These are phyloP conservation scores for Eilema depressum DNA, from an alignment of 2,888 invertebrate species.

Conservation along the genomic window DNA sequence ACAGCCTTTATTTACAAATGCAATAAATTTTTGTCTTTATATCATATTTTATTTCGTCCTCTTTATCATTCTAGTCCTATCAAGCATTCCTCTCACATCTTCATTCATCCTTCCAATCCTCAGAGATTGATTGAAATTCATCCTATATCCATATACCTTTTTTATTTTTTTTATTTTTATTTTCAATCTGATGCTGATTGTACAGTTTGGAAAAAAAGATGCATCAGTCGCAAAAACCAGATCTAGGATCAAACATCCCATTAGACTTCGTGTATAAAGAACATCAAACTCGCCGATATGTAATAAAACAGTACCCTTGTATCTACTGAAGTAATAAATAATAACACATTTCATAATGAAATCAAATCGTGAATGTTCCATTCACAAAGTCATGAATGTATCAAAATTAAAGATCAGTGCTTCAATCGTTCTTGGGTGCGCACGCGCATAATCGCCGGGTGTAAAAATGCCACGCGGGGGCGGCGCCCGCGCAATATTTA, in stretches of 20 bases:
- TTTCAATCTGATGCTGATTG: too few species aligned
- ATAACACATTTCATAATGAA: constrained; percentile 22
- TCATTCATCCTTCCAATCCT: too few species aligned
- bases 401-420: constrained; percentile 20
- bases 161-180: too few species aligned
- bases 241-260: not conserved
- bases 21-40: too few species aligned
- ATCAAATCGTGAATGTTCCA: constrained; percentile 13
- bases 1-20: too few species aligned
- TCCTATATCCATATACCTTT: too few species aligned
- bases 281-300: not conserved
- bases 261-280: not conserved
- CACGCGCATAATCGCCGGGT: constrained; percentile 43
- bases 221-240: not conserved
- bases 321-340: constrained; percentile 14
- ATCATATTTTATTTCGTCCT: too few species aligned
- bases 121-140: too few species aligned
- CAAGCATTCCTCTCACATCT: too few species aligned
- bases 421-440: constrained; percentile 27
- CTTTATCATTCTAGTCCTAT: too few species aligned
- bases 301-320: not conserved
- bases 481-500: constrained; percentile 46
- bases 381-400: constrained; percentile 21
- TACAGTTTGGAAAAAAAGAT: not conserved
- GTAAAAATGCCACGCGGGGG: constrained; percentile 49